These are phyloP conservation scores for Xestobium rufovillosum DNA, from an alignment of 2,888 invertebrate genomes.

Conservation along the genomic window DNA sequence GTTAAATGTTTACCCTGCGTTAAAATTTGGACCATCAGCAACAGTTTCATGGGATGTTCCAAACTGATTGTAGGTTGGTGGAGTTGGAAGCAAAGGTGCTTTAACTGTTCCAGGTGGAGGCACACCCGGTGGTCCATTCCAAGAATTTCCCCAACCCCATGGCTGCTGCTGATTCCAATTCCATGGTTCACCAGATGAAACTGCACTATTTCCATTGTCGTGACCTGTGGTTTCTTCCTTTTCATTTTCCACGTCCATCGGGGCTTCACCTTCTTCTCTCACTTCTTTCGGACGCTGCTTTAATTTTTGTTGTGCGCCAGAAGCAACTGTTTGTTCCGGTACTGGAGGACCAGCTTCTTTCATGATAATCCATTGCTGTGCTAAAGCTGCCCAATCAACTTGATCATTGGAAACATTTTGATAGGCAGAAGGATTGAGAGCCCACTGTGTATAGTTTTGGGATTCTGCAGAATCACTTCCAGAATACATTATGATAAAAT, in stretches of 20 bases:
- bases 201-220: conserved; percentile 23
- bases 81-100: conserved; percentile 39
- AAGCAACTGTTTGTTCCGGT: conserved; percentile 50
- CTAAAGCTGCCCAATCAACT: conserved; percentile 94
- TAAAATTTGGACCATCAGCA: too few species aligned
- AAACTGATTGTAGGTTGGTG: conserved; percentile 32
- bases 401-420: conserved; percentile 76
- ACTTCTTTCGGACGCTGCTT: conserved; percentile 42
- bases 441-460: conserved; percentile 69
- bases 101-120: conserved; percentile 28
- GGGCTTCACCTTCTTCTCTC: conserved; percentile 72
- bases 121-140: conserved; percentile 41
- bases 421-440: conserved; percentile 72
- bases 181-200: conserved; percentile 36
- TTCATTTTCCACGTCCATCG: conserved; percentile 80
- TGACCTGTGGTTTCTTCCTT: conserved; percentile 52
- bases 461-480: conserved; percentile 49
- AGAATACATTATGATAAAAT: conserved; percentile 47
- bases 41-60: too few species aligned
- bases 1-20: too few species aligned
- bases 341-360: conserved; percentile 59
- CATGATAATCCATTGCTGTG: conserved; percentile 98
- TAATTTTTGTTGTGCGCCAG: conserved; percentile 59
- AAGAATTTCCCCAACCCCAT: conserved; percentile 38
- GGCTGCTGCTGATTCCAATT: conserved; percentile 44